These are phyloP conservation scores for Sphenopsis melanotis DNA, from an alignment of 2,797 vertebrate species.

Conservation along the genomic window DNA sequence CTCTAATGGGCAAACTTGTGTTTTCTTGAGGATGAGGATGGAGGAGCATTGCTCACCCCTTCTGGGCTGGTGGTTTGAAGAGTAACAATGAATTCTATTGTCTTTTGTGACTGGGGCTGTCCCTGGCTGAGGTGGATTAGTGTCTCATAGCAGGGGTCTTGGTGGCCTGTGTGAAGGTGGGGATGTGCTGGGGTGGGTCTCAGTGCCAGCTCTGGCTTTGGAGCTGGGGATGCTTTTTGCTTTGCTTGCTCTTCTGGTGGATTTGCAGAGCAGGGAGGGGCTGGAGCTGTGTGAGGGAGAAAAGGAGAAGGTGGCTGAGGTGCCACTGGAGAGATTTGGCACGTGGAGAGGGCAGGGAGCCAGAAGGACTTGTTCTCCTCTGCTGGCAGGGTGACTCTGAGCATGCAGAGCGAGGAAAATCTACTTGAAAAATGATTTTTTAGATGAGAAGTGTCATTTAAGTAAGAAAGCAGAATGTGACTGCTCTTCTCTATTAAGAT, in stretches of 20 bases:
- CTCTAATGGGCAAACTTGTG: neutral
- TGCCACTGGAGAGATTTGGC: neutral
- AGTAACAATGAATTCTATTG: accelerated
- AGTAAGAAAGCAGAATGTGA: neutral
- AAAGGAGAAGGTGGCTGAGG: neutral
- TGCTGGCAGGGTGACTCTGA: neutral
- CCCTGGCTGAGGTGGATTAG: accelerated
- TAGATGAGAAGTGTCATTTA: neutral
- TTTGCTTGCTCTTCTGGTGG: neutral
- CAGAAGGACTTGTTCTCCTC: slow-evolving; percentile 23
- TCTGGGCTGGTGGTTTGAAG: neutral
- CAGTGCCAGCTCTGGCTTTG: neutral
- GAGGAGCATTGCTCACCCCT: accelerated
- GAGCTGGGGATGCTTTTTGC: neutral
- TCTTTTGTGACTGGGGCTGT: neutral
- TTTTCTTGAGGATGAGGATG: neutral
- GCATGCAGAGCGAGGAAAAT: neutral
- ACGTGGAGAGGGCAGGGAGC: neutral
- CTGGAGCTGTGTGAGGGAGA: neutral
- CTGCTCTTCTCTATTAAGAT: neutral
- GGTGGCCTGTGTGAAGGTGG: neutral
- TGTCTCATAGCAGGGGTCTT: neutral
- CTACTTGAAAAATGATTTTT: slow-evolving; percentile 26
- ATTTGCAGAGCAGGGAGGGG: neutral
- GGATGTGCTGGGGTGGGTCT: accelerated